phyloP scores from a whole-genome alignment of 2,888 invertebrate genomes.

The Hipparchia semele region DNA sequence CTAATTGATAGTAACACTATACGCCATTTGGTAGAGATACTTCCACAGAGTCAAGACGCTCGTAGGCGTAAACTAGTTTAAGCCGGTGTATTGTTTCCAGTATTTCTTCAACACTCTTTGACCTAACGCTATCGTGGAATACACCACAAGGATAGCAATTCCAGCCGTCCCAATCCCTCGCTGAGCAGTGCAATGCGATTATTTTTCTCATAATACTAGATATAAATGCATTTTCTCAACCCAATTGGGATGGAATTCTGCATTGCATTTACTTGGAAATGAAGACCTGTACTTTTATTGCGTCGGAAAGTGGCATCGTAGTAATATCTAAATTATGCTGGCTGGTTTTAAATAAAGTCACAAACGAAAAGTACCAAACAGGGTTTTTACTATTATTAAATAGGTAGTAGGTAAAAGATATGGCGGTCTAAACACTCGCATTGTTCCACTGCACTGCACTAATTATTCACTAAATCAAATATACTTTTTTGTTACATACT shows the following conservation, averaged over 20 bases:
- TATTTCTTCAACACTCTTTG: slow-evolving; percentile 37
- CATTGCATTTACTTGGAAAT: slow-evolving; percentile 14
- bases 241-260: slow-evolving; percentile 16
- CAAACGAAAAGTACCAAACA: too few species aligned
- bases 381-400: too few species aligned
- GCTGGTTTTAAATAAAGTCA: neutral
- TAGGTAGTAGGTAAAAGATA: too few species aligned
- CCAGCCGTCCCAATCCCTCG: slow-evolving; percentile 43
- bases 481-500: too few species aligned
- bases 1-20: too few species aligned
- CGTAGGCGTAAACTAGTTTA: neutral
- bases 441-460: too few species aligned
- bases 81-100: neutral
- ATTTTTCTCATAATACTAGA: slow-evolving; percentile 47
- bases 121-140: slow-evolving; percentile 38
- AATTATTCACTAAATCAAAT: too few species aligned
- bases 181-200: slow-evolving; percentile 48
- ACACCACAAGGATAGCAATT: slow-evolving; percentile 37
- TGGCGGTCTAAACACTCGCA: too few species aligned
- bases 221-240: slow-evolving; percentile 40
- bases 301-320: neutral
- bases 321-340: neutral
- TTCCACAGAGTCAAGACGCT: neutral
- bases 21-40: too few species aligned
- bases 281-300: slow-evolving; percentile 8